Evolutionary conservation across 2,797 vertebrate species (phyloP).

Genomic region (Momotus momota): DNA sequence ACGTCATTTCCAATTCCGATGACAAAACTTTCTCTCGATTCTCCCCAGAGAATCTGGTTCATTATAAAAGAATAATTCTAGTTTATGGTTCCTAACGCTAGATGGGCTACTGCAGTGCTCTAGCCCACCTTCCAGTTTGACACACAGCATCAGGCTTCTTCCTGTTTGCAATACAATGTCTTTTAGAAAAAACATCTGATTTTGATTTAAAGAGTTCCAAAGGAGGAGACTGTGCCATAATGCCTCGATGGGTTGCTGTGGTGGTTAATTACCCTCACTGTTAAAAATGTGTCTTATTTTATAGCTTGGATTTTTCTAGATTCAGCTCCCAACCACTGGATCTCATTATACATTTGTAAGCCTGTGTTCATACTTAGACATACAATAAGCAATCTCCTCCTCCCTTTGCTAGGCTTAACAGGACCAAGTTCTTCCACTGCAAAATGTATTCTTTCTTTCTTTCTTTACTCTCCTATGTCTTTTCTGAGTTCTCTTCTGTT

Average conservation of each 20-base stretch:
- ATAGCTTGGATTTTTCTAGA: conserved; percentile 31
- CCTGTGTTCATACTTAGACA: not conserved
- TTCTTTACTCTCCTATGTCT: not conserved
- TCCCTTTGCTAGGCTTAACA: not conserved
- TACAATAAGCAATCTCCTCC: not conserved
- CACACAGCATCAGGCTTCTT: conserved; percentile 2
- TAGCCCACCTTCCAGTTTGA: not conserved
- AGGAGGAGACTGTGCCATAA: not conserved
- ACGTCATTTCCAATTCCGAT: accelerated
- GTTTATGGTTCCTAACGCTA: not conserved
- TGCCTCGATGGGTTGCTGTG: not conserved
- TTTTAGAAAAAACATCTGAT: conserved; percentile 26
- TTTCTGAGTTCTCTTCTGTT: not conserved
- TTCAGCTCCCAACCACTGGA: conserved; percentile 38
- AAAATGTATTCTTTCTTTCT: not conserved
- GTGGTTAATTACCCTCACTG: conserved; percentile 36
- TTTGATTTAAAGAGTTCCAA: conserved; percentile 17
- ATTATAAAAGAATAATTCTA: not conserved
- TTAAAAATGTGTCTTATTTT: conserved; percentile 52
- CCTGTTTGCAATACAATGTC: not conserved
- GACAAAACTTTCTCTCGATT: not conserved
- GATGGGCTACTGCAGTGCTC: not conserved
- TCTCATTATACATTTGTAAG: conserved; percentile 42
- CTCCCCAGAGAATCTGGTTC: not conserved
- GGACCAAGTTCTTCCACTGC: not conserved